Percentiles rank a stretch among this genome's conserved stretches.
These are phyloP conservation scores for Idaea dimidiata DNA, from an alignment of 2,888 invertebrate species.

Conservation along the genomic window DNA sequence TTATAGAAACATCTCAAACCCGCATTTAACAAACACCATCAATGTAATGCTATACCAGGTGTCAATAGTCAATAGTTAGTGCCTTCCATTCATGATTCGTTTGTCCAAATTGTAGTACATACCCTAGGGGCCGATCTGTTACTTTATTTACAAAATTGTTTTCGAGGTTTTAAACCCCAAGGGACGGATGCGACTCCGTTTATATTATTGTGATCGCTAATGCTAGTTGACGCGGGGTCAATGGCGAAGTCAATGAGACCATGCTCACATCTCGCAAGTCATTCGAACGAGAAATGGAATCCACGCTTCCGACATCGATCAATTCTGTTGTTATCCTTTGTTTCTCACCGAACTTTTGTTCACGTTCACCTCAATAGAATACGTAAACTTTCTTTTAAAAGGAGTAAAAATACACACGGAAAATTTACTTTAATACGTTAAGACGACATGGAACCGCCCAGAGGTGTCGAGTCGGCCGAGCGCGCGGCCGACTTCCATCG, in stretches of 20 bases:
- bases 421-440: conserved; percentile 15
- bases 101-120: conserved; percentile 41
- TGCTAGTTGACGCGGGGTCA: conserved; percentile 65
- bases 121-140: conserved; percentile 67
- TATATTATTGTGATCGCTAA: conserved; percentile 68
- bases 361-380: not conserved
- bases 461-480: conserved; percentile 27
- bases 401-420: not conserved
- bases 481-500: conserved; percentile 38
- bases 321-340: conserved; percentile 52
- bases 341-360: conserved; percentile 38
- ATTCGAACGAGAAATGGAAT: conserved; percentile 68
- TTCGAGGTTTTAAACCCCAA: conserved; percentile 50
- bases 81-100: conserved; percentile 40
- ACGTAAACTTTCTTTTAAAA: not conserved
- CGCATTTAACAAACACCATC: conserved; percentile 3
- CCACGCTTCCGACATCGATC: conserved; percentile 73
- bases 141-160: conserved; percentile 49
- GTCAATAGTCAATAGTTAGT: conserved; percentile 38
- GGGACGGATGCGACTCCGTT: conserved; percentile 68
- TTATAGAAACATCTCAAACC: not conserved
- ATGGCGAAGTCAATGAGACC: conserved; percentile 76
- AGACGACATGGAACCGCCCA: conserved; percentile 28
- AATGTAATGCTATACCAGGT: conserved; percentile 35
- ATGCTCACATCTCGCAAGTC: conserved; percentile 73